Conservation (phyloP, 1,140 invertebrate genomes). For the Scaptomyza pallida region DNA sequence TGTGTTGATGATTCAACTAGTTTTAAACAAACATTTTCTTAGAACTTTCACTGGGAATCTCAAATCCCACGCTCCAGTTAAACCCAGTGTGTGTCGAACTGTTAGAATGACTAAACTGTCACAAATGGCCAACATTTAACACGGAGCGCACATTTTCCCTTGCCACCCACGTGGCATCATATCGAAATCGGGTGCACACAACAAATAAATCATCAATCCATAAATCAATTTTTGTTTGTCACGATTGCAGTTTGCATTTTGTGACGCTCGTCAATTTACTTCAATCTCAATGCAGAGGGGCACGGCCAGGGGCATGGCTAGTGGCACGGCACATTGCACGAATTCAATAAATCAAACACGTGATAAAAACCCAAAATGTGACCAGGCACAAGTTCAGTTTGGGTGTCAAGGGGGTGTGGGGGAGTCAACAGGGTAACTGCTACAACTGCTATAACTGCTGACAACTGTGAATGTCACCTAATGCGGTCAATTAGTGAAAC, state of each 20-base stretch:
- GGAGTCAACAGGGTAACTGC: not conserved
- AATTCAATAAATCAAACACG: conserved; percentile 66
- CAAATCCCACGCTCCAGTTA: conserved; percentile 34
- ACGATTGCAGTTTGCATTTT: conserved; percentile 43
- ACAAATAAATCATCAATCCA: conserved; percentile 26
- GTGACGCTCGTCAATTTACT: conserved; percentile 14
- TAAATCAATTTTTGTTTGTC: conserved; percentile 24
- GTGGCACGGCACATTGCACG: conserved; percentile 33
- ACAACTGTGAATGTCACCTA: conserved; percentile 29
- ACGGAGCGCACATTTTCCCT: not conserved
- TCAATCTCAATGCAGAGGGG: conserved; percentile 22
- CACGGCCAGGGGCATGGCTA: too few relatives aligned
- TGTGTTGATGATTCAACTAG: conserved; percentile 7
- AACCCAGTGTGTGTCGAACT: conserved; percentile 10
- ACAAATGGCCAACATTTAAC: conserved; percentile 21
- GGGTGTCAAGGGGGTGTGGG: conserved; percentile 1
- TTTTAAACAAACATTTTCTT: not conserved
- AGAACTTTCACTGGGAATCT: not conserved
- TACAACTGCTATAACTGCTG: too few relatives aligned
- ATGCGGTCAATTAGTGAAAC: conserved; percentile 75
- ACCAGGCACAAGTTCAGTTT: conserved; percentile 19
- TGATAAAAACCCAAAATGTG: conserved; percentile 32
- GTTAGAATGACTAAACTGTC: conserved; percentile 3
- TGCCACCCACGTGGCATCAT: not conserved
- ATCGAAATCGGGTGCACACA: too few relatives aligned